Conservation (phyloP, 2,888 invertebrate genomes). For the Mythimna vitellina region DNA sequence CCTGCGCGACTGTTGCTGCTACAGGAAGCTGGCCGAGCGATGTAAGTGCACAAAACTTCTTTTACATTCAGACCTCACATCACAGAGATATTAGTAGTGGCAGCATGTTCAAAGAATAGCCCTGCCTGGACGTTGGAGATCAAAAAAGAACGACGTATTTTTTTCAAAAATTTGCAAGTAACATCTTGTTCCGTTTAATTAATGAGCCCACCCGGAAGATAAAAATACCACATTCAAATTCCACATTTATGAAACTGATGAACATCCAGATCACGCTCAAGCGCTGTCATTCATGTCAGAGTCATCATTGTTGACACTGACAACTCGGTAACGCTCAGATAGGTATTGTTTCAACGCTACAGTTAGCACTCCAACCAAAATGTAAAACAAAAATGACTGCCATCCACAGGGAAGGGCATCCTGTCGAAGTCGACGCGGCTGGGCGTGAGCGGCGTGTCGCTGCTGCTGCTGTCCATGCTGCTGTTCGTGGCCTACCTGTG, state of each 20-base stretch:
- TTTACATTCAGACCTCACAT: not conserved
- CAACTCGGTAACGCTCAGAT: not conserved
- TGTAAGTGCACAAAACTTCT: constrained; percentile 86
- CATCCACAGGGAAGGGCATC: constrained; percentile 82
- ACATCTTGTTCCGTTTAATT: not conserved
- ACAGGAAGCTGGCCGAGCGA: constrained; percentile 89
- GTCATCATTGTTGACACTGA: not conserved
- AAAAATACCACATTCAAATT: too few relatives aligned
- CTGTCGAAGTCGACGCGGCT: constrained; percentile 75
- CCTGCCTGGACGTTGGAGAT: not conserved
- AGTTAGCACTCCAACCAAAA: too few relatives aligned
- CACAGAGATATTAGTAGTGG: not conserved
- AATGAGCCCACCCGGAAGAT: not conserved
- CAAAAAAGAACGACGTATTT: not conserved
- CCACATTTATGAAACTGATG: not conserved
- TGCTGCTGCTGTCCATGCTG: constrained; percentile 75
- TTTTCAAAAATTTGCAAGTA: not conserved
- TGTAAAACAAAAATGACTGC: not conserved
- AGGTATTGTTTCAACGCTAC: too few relatives aligned
- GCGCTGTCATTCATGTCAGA: not conserved
- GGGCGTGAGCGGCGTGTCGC: constrained; percentile 72
- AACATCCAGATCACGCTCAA: not conserved
- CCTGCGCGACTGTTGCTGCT: constrained; percentile 92
- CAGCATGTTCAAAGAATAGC: too few relatives aligned
- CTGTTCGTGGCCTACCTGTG: constrained; percentile 76